Base-by-base conservation (phyloP, 2,113 vertebrate genomes). In the Phyllostomus hastatus region DNA sequence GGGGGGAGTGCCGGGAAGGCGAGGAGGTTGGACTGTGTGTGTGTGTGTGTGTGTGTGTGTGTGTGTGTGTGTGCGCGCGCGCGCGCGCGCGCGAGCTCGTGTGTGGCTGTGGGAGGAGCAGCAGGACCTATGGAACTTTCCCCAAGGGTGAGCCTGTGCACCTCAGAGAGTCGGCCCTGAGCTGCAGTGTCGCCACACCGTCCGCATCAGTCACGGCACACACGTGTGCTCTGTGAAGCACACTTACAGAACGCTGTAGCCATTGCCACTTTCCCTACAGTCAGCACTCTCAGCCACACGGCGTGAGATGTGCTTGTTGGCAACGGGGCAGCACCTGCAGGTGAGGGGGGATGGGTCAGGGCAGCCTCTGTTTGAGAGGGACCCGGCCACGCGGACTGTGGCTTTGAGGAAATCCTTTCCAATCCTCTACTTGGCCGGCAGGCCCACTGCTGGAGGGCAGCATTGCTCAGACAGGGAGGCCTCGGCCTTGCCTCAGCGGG, bases 1-100 rank as follows among this genome's bases (percentile, higher is more conserved):
- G 0, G 0, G n/a, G 73, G 10, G 57, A 17, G 16, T 33, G 1
- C 7, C 19, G 7, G 5, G 38, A 8, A 3, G 4, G 4, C 2
- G 24, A 81, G 10, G 59, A 78, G n/a, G 7, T 16, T 38, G 31
- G n/a, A 31, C 12, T 1, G 10, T 3, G 38, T 5, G 48, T 1
- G 20, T 6, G 31, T 35, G 17, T 1, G 26, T 4, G 22, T 20
- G 35, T 0, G 22, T 4, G 28, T 15, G 26, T 22, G 80, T 26
- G 70, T 73, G 26, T 31, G n/a, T n/a, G n/a, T n/a, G n/a, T n/a
- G n/a, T n/a, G n/a, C n/a, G n/a, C n/a, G n/a, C n/a, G n/a, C n/a
- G n/a, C n/a, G n/a, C n/a, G n/a, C n/a, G n/a, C n/a, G n/a, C n/a
- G n/a, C n/a, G n/a, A n/a, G n/a, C n/a, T n/a, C 7, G 28, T 19